These are phyloP conservation scores for Latrodectus geometricus DNA, from an alignment of 1,140 invertebrate species.

Conservation along the genomic window DNA sequence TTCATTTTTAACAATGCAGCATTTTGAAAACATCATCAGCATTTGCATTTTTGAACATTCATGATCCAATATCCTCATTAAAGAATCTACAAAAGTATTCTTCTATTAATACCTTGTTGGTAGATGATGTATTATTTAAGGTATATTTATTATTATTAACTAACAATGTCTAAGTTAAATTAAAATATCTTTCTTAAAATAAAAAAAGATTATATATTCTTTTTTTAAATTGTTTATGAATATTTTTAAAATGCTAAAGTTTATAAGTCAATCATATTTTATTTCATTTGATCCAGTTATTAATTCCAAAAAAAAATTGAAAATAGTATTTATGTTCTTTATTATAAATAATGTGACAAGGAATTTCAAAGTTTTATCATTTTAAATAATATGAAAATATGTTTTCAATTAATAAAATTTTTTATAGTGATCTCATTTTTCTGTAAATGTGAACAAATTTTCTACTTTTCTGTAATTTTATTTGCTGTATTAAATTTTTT, in stretches of 20 bases:
- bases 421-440: too few relatives aligned
- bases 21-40: constrained; percentile 7
- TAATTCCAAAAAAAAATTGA: too few relatives aligned
- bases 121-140: constrained; percentile 7
- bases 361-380: too few relatives aligned
- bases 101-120: constrained; percentile 3
- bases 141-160: background rate
- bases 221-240: background rate
- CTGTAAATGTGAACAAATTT: too few relatives aligned
- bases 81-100: constrained; percentile 29
- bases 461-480: too few relatives aligned
- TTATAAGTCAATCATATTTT: background rate
- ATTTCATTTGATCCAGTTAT: background rate
- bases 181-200: background rate
- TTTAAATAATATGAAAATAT: too few relatives aligned
- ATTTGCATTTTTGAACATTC: constrained; percentile 35
- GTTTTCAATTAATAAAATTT: too few relatives aligned
- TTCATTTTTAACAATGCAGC: background rate
- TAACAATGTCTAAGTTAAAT: too few relatives aligned
- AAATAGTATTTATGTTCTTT: too few relatives aligned
- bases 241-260: background rate
- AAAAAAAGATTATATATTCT: background rate
- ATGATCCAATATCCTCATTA: background rate
- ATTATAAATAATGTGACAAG: too few relatives aligned
- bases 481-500: too few relatives aligned